Base-by-base conservation (phyloP, 2,888 invertebrate species). In the Heliconius hortense region DNA sequence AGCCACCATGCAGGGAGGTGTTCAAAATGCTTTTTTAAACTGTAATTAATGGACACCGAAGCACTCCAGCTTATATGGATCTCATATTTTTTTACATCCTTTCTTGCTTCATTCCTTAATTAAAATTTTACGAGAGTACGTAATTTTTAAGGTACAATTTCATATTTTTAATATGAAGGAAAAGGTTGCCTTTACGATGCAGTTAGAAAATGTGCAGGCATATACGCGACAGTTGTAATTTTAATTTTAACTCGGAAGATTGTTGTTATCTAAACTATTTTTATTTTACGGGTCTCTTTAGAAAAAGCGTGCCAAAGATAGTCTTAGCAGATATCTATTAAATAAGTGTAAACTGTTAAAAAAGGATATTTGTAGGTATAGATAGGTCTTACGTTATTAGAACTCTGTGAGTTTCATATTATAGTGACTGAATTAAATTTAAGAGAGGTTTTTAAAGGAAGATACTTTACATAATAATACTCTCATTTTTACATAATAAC, bases 31-130 rank as follows among this genome's bases (percentile, higher is more conserved):
- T 76, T 74, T 75, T 85, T 86, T 84, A 83, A 81, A 81, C 80
- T 82, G 82, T 84, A 87, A 87, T 88, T 86, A 87, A 86, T 83
- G 82, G 81, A 79, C 73, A 67, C 76, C 76, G 69, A 78, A 80
- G 80, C 76, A 79, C 83, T 82, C 79, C 78, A 76, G 81, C 81
- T 83, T 84, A 82, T 87, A 85, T 84, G 82, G 82, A 86, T 85
- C 84, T 81, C 78, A 81, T 84, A 82, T 86, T 85, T 85, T 82
- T 81, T 48, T 80, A 39, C 39, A 66, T 66, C 13, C 39, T 66
- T 35, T n/a, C 35, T 81, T 81, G 72, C 76, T 74, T 76, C 72
- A 75, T 64, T 69, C 76, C 76, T 76, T 77, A 81, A 82, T 81
- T 77, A 74, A 77, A 75, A 77, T 74, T 79, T 78, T 77, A 81